These are phyloP conservation scores for Trachymyrmex septentrionalis DNA, from an alignment of 1,140 invertebrate genomes.

Conservation along the genomic window DNA sequence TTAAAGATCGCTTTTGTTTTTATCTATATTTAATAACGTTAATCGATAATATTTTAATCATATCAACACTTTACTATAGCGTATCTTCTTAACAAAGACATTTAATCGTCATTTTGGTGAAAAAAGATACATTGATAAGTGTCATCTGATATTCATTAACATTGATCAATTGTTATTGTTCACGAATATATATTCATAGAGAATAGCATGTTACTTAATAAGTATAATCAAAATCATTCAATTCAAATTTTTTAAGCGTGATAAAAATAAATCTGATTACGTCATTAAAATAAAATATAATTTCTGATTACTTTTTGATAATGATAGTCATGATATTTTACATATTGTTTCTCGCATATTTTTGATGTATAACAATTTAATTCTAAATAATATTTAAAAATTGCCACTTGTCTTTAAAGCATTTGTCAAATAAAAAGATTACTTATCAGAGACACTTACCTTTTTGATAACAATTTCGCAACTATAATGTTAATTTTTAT, in stretches of 20 bases:
- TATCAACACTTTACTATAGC: conserved; percentile 62
- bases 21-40: conserved; percentile 71
- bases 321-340: not conserved
- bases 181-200: not conserved
- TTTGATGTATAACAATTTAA: not conserved
- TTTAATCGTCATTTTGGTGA: conserved; percentile 38
- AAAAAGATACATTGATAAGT: conserved; percentile 40
- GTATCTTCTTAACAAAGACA: conserved; percentile 28
- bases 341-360: not conserved
- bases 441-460: not conserved
- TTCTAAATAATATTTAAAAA: conserved; percentile 3
- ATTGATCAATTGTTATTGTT: conserved; percentile 18
- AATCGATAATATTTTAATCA: conserved; percentile 69
- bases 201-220: not conserved
- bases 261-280: not conserved
- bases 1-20: conserved; percentile 45
- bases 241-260: not conserved
- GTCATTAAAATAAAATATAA: not conserved
- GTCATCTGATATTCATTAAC: not conserved
- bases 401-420: not conserved
- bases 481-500: not conserved
- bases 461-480: not conserved
- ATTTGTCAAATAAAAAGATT: not conserved
- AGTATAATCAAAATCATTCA: conserved; percentile 24
- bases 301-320: not conserved